Base-by-base conservation (phyloP, 2,888 invertebrate species). In the Rugalucina vietnamica region DNA sequence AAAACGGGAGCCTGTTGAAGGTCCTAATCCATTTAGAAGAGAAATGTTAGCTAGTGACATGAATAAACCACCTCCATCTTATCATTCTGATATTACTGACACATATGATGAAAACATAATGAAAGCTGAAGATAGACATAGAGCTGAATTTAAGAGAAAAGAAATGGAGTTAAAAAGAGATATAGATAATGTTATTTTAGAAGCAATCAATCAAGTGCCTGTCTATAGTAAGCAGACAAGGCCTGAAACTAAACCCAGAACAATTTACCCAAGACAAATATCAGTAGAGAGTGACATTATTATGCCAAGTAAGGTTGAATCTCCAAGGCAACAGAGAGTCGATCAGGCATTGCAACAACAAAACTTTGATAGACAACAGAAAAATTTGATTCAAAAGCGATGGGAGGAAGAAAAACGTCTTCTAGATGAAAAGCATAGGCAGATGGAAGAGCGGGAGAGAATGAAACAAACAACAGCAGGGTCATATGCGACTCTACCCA, bases 401-500 rank as follows among this genome's bases (percentile, higher is more conserved):
- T 81, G 78, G 85, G 74, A 83, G 50, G 27, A 43, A 32, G 71
- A 71, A 71, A 71, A 78, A 36, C 71, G 0, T 54, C 14, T 34
- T 29, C 36, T 43, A 12, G 70, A 32, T 37, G 71, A 54, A 54
- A 78, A 37, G 36, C 54, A 37, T 54, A 76, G 37, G 60, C 36
- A 29, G 60, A 57, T 76, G 54, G 60, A 57, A 76, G 71, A 36
- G 50, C n/a, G n/a, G 12, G 73, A 73, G 43, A 65, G 32, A 29
- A 71, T 75, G 49, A 18, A 36, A 60, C 4, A 29, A 18, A 84
- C 81, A 77, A 79, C 39, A 74, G 88, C 84, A 81, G 91, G 91
- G 1, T 91, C 89, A 29, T 91, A 86, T 81, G 80, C 85, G 24
- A 90, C 91, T 14, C 75, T 91, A 60, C 91, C 91, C 21, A 79